Evolutionary conservation across 2,797 vertebrate species (phyloP).

Genomic region (Naso thynnoides): DNA sequence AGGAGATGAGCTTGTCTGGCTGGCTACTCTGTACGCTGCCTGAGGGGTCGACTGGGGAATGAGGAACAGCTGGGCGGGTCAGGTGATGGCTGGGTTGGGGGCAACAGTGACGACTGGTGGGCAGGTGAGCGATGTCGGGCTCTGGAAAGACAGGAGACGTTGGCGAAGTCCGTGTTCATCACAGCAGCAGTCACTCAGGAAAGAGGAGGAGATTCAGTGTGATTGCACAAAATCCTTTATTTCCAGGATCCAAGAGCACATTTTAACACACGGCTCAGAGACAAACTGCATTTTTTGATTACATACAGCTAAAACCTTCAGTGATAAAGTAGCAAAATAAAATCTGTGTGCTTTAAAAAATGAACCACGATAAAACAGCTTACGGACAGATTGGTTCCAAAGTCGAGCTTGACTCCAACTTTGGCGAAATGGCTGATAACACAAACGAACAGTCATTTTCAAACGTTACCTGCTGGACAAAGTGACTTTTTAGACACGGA

Average conservation of each 20-base stretch:
- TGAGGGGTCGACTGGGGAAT: neutral
- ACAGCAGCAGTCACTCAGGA: neutral
- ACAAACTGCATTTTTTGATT: slow-evolving; percentile 63
- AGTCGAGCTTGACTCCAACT: slow-evolving; percentile 5
- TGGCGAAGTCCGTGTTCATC: neutral
- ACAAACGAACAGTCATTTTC: neutral
- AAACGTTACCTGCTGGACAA: slow-evolving; percentile 19
- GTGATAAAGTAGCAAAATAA: slow-evolving; percentile 74
- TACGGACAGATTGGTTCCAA: slow-evolving; percentile 47
- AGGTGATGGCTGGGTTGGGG: neutral
- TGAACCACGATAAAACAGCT: slow-evolving; percentile 36
- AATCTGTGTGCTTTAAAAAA: slow-evolving; percentile 57
- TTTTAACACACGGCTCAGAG: slow-evolving; percentile 67
- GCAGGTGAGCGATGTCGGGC: slow-evolving; percentile 17
- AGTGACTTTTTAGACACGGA: slow-evolving; percentile 30
- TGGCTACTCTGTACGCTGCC: slow-evolving; percentile 21
- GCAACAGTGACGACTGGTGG: slow-evolving; percentile 12
- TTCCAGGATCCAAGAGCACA: slow-evolving; percentile 75
- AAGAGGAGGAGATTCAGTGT: slow-evolving; percentile 27
- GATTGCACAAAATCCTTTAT: slow-evolving; percentile 83
- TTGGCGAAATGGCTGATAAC: slow-evolving; percentile 2
- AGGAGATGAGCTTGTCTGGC: slow-evolving; percentile 1
- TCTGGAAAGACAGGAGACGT: slow-evolving; percentile 33
- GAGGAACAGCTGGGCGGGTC: neutral
- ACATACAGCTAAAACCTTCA: slow-evolving; percentile 57